Conservation (phyloP, 2,113 vertebrate species). For the Theropithecus gelada region DNA sequence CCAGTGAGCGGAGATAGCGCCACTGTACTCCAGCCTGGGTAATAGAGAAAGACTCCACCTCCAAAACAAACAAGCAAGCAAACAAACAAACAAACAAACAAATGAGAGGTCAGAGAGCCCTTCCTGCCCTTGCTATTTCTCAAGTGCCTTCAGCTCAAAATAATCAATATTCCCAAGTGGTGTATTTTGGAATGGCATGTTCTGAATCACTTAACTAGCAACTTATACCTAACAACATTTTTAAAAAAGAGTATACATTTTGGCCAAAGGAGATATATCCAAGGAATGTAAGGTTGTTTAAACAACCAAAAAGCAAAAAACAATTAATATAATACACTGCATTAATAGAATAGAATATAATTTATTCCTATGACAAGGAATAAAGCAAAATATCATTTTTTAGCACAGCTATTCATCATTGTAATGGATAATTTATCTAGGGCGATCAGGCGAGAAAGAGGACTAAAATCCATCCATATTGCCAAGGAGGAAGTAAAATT, state of each 20-base stretch:
- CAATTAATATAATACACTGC: background rate
- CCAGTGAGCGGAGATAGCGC: too few relatives aligned
- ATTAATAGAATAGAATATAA: background rate
- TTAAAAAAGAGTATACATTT: background rate
- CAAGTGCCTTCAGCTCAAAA: background rate
- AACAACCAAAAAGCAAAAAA: background rate
- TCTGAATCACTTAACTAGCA: background rate
- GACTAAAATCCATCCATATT: background rate
- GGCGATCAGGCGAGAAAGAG: background rate
- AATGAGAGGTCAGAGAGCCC: background rate
- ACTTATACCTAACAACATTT: background rate
- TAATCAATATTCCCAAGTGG: background rate
- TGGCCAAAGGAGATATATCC: background rate
- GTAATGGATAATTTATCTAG: background rate
- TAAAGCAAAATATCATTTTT: background rate
- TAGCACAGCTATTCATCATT: background rate
- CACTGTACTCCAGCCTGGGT: too few relatives aligned
- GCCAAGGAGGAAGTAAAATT: background rate
- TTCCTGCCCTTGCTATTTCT: background rate
- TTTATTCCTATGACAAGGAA: background rate
- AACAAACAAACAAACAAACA: too few relatives aligned
- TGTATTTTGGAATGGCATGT: background rate
- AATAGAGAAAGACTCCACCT: too few relatives aligned
- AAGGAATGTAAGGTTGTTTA: background rate
- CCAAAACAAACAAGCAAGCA: too few relatives aligned